A percentile compares a stretch with the other conserved stretches of the same genome.
phyloP scores from a whole-genome alignment of 2,888 invertebrate species.

The Amblyteles armatorius region DNA sequence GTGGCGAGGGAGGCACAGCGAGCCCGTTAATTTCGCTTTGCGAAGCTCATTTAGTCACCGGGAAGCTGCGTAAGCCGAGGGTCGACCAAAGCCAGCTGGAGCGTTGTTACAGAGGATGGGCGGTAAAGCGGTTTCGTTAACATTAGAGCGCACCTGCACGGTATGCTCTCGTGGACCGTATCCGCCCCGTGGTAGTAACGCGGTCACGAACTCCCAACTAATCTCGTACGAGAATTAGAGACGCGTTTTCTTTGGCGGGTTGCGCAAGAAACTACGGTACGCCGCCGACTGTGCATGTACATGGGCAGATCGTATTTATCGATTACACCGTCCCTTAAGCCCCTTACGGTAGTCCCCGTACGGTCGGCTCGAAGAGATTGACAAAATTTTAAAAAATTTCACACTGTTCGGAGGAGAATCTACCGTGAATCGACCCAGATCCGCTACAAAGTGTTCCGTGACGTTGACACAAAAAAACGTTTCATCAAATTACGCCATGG shows the following conservation, averaged over 20 bases:
- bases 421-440: too few species aligned
- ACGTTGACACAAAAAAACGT: too few species aligned
- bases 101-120: constrained; percentile 11
- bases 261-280: not conserved
- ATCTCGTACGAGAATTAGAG: constrained; percentile 75
- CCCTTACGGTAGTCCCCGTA: too few species aligned
- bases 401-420: too few species aligned
- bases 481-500: too few species aligned
- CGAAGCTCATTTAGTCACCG: constrained; percentile 30
- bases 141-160: constrained; percentile 8
- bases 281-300: not conserved
- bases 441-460: too few species aligned
- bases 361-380: too few species aligned
- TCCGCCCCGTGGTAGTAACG: constrained; percentile 27
- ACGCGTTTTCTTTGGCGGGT: constrained; percentile 72
- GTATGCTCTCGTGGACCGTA: not conserved
- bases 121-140: constrained; percentile 27
- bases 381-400: too few species aligned
- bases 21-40: constrained; percentile 29
- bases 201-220: constrained; percentile 72
- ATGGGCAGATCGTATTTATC: not conserved
- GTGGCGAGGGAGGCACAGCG: not conserved
- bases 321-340: not conserved
- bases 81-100: not conserved
- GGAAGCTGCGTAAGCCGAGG: constrained; percentile 19